phyloP scores from a whole-genome alignment of 2,888 invertebrate species.

The Drosophila rubida region DNA sequence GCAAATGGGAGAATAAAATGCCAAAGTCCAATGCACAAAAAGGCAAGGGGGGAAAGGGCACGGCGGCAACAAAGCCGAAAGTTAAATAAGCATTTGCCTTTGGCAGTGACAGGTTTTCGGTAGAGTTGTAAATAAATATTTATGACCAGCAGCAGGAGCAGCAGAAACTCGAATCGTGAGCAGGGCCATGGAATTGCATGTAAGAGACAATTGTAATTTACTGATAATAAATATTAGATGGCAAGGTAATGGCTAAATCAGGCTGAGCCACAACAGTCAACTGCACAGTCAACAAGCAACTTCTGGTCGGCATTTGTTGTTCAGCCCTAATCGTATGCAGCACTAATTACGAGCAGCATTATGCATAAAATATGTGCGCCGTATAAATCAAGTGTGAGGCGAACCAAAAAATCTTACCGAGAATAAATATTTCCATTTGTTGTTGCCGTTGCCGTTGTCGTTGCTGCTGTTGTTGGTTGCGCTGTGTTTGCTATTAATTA shows the following conservation, averaged over 20 bases:
- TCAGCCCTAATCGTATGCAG: conserved; percentile 50
- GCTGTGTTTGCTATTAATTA: conserved; percentile 77
- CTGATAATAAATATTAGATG: conserved; percentile 78
- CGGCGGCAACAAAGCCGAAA: conserved; percentile 39
- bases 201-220: conserved; percentile 80
- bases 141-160: conserved; percentile 53
- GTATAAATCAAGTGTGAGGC: conserved; percentile 71
- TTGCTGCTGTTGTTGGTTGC: conserved; percentile 23
- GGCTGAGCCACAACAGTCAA: conserved; percentile 22
- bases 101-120: conserved; percentile 74
- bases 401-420: conserved; percentile 48
- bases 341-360: conserved; percentile 73
- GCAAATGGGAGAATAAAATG: conserved; percentile 41
- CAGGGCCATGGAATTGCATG: conserved; percentile 50
- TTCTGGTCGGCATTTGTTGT: conserved; percentile 15
- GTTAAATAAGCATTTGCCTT: conserved; percentile 60
- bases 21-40: conserved; percentile 14
- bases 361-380: conserved; percentile 73
- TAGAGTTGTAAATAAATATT: conserved; percentile 76
- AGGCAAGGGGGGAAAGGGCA: background rate
- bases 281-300: background rate
- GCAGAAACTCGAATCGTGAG: too few relatives aligned
- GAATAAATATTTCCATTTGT: conserved; percentile 55
- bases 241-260: conserved; percentile 54
- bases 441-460: conserved; percentile 5